Percentiles rank a stretch among this genome's conserved stretches.
Conservation (phyloP, 2,113 vertebrate genomes). For the Lepisosteus oculatus region DNA sequence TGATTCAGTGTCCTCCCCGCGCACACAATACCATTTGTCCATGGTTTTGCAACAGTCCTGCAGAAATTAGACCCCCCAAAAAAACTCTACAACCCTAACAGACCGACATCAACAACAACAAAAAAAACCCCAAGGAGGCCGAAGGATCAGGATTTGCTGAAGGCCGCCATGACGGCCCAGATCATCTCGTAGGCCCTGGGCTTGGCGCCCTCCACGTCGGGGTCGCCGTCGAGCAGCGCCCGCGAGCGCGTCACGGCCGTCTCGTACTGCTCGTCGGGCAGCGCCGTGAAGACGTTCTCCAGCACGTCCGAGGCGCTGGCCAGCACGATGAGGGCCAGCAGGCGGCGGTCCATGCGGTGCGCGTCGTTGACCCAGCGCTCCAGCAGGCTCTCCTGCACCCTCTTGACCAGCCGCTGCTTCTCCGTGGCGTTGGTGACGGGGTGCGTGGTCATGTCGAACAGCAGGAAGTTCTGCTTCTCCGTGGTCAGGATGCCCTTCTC, state of each 20-base stretch:
- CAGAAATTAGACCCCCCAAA: background rate
- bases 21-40: no score
- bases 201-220: slow-evolving; percentile 66
- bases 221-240: slow-evolving; percentile 69
- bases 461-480: slow-evolving; percentile 81
- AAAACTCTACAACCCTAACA: no score
- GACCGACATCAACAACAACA: no score
- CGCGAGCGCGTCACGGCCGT: slow-evolving; percentile 64
- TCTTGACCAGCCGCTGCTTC: slow-evolving; percentile 72
- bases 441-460: slow-evolving; percentile 85
- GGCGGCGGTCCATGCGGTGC: slow-evolving; percentile 67
- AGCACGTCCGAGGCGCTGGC: slow-evolving; percentile 74
- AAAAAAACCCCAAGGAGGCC: no score
- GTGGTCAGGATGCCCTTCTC: slow-evolving; percentile 82
- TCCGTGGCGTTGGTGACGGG: slow-evolving; percentile 67
- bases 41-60: no score
- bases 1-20: no score
- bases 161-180: slow-evolving; percentile 79
- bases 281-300: slow-evolving; percentile 64
- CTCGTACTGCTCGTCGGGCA: slow-evolving; percentile 69
- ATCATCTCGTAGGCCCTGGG: slow-evolving; percentile 66
- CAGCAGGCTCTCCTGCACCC: slow-evolving; percentile 69
- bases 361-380: slow-evolving; percentile 76
- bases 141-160: slow-evolving; percentile 62
- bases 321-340: slow-evolving; percentile 70